Percentiles rank a stretch among this genome's conserved stretches.
These are phyloP conservation scores for Tadarida brasiliensis DNA, from an alignment of 2,797 vertebrate genomes.

Conservation along the genomic window DNA sequence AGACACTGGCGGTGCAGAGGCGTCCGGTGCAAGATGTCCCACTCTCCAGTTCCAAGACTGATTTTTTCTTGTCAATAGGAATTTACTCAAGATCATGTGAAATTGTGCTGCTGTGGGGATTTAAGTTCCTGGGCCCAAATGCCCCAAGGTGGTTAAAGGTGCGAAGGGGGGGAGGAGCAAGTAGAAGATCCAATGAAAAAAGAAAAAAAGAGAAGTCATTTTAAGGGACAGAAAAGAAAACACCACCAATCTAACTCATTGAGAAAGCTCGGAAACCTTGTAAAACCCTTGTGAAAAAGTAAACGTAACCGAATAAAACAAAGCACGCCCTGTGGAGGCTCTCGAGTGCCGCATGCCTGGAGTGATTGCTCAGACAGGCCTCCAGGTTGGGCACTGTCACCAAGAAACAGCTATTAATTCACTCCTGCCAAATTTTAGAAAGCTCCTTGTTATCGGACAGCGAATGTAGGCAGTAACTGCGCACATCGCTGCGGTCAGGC, in stretches of 20 bases:
- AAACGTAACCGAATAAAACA: not conserved
- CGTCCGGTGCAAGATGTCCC: not conserved
- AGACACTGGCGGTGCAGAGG: accelerated
- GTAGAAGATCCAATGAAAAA: no score
- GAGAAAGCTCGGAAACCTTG: not conserved
- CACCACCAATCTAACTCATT: not conserved
- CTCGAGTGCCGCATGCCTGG: not conserved
- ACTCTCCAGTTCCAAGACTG: not conserved
- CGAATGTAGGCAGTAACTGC: not conserved
- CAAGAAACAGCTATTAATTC: not conserved
- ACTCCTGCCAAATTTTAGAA: not conserved
- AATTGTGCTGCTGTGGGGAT: not conserved
- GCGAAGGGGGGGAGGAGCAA: not conserved
- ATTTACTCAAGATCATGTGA: not conserved
- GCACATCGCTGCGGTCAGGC: not conserved
- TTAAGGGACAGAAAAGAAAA: not conserved
- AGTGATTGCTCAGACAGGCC: not conserved
- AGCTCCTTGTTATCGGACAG: not conserved
- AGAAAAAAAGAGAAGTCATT: not conserved
- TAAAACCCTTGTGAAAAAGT: not conserved
- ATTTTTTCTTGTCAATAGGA: not conserved
- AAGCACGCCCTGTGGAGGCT: not conserved
- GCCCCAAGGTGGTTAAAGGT: not conserved
- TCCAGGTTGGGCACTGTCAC: not conserved
- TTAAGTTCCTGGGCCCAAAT: not conserved